phyloP scores from a whole-genome alignment of 2,888 invertebrate genomes.

The Thymelicus acteon region DNA sequence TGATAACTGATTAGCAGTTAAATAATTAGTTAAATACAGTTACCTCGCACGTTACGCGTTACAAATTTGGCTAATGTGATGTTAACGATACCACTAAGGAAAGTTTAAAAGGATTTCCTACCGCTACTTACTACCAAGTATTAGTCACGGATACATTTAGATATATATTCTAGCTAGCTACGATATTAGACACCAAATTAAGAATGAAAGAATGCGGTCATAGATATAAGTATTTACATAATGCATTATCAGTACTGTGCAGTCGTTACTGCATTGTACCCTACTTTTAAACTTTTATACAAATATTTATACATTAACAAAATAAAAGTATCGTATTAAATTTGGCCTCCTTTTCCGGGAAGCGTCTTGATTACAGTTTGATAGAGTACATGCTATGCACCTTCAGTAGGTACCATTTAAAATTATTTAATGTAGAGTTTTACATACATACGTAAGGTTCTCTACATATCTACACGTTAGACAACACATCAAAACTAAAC shows the following conservation, averaged over 20 bases:
- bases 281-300: constrained; percentile 44
- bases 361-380: neutral
- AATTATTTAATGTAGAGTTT: too few species aligned
- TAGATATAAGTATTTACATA: constrained; percentile 42
- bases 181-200: constrained; percentile 40
- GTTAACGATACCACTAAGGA: constrained; percentile 29
- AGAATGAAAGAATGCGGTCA: constrained; percentile 41
- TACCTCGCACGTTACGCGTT: constrained; percentile 7
- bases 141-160: constrained; percentile 20
- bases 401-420: too few species aligned
- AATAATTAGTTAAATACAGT: constrained; percentile 5
- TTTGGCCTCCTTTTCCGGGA: constrained; percentile 18
- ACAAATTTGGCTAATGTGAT: constrained; percentile 39
- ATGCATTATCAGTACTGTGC: constrained; percentile 61
- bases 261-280: constrained; percentile 47
- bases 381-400: neutral
- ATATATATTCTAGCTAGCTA: constrained; percentile 20
- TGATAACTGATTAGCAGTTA: neutral
- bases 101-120: constrained; percentile 15
- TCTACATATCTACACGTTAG: neutral
- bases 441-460: neutral
- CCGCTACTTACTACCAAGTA: constrained; percentile 17
- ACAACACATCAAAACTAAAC: neutral
- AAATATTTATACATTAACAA: constrained; percentile 26
- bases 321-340: constrained; percentile 2